Base-by-base conservation (phyloP, 2,888 invertebrate genomes). In the Tridacna crocea region DNA sequence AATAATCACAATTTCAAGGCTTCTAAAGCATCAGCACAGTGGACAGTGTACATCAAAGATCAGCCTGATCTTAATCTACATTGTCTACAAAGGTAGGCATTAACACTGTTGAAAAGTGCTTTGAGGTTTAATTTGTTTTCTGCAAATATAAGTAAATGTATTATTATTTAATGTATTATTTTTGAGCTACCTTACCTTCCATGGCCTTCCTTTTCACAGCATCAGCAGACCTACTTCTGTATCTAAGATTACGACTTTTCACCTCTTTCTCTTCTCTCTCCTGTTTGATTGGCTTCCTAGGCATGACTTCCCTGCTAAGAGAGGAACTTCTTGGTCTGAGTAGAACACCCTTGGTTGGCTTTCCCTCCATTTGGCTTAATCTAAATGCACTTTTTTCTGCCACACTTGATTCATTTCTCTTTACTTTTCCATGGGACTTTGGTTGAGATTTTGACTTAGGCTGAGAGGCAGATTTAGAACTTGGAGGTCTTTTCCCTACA, bases 171-270 rank as follows among this genome's bases (percentile, higher is more conserved):
- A 8, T 4, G 36, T 36, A 36, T 8, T 36, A 36, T 36, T 36
- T 36, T 8, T 4, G 36, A 36, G 36, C 36, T 36, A 36, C 2
- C 36, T 55, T 27, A 85, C 90, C 88, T 85, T 86, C 88, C 46
- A 83, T 72, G 55, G 88, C 87, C 66, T 88, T 88, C 63, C 87
- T 86, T 24, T 86, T 84, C 0, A 83, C 82, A 48, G 70, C 76
- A 47, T 87, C 85, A 65, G 83, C 85, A 68, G 88, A 87, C 68
- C 87, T 80, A 61, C 84, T 87, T 61, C 87, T 85, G 0, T 77
- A 73, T 58, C 83, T 80, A 15, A 66, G 72, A 80, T 80, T 76
- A 46, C 58, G 55, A 65, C 80, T 70, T 72, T 76, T 81, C 48
- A 72, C 75, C 51, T 72, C 77, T 36, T 83, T 75, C 58, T 80